phyloP scores from a whole-genome alignment of 2,888 invertebrate genomes.

The Argynnis bischoffii region DNA sequence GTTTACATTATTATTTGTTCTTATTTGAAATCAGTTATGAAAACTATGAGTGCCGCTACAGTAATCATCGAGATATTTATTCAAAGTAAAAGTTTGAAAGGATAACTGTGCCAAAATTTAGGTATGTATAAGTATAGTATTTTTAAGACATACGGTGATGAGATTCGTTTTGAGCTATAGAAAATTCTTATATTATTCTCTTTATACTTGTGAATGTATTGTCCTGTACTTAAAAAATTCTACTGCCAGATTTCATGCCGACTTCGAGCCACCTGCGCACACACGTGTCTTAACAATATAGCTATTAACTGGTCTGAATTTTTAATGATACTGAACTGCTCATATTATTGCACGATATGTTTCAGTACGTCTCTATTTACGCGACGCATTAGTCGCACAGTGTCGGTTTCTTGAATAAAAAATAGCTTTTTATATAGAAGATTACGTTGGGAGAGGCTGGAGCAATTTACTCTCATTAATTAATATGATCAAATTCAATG shows the following conservation, averaged over 20 bases:
- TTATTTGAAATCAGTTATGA: no score
- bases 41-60: no score
- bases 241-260: constrained; percentile 1
- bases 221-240: not conserved
- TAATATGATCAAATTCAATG: not conserved
- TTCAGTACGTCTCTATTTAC: constrained; percentile 41
- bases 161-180: no score
- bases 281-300: constrained; percentile 39
- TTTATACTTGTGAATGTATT: no score
- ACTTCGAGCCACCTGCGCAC: constrained; percentile 40
- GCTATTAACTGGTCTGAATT: constrained; percentile 42
- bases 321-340: constrained; percentile 36
- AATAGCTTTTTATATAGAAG: not conserved
- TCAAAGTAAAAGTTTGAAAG: no score
- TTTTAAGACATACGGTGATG: no score
- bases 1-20: no score
- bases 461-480: not conserved
- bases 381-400: constrained; percentile 37
- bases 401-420: constrained; percentile 10
- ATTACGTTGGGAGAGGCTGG: not conserved
- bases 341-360: constrained; percentile 35
- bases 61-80: no score
- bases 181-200: no score
- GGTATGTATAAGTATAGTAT: no score
- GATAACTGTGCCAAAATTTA: no score